Evolutionary conservation across 1,140 invertebrate genomes (phyloP).

Genomic region (Aphelinus certus): DNA sequence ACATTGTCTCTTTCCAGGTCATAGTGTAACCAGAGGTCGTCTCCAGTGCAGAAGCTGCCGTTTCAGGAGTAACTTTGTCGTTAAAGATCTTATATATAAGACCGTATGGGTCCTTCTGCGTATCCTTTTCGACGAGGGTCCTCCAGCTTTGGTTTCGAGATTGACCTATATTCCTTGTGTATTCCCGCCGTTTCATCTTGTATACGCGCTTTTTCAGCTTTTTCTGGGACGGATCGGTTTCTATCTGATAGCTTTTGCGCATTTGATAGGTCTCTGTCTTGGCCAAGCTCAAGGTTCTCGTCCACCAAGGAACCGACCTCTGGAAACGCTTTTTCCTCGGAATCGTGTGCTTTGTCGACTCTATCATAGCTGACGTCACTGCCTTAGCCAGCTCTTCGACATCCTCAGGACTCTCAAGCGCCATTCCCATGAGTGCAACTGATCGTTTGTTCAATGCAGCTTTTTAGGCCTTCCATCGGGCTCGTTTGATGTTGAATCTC

Average conservation of each 20-base stretch:
- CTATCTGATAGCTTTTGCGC: background rate
- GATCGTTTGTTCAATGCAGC: background rate
- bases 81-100: background rate
- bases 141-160: background rate
- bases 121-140: no score
- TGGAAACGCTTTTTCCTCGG: background rate
- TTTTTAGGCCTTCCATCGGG: background rate
- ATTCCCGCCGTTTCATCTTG: no score
- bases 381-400: background rate
- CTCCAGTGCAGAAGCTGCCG: background rate
- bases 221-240: background rate
- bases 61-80: background rate
- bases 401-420: background rate
- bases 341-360: background rate
- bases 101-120: background rate
- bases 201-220: no score
- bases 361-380: background rate
- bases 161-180: background rate
- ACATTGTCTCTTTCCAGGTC: background rate
- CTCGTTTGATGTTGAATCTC: background rate
- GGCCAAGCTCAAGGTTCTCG: background rate
- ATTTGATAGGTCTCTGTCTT: background rate
- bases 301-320: slow-evolving; percentile 12
- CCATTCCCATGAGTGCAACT: no score
- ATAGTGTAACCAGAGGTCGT: background rate